A percentile compares a stretch with the other conserved stretches of the same genome.
These are phyloP conservation scores for Anneissia japonica DNA, from an alignment of 35 echinoderm and acorn worm genomes.

Conservation along the genomic window DNA sequence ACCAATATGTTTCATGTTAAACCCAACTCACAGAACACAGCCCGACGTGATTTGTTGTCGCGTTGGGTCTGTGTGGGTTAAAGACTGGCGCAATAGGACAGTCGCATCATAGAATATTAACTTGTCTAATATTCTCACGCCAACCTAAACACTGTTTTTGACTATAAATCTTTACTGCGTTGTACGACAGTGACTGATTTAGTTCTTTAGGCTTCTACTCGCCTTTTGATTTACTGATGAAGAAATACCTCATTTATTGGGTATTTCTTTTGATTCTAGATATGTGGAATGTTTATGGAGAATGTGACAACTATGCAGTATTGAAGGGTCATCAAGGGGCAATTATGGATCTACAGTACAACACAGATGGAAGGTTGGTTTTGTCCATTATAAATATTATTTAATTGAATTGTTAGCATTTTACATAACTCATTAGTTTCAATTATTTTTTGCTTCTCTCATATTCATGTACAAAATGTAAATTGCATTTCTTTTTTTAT, in stretches of 20 bases:
- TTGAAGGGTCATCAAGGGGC: conserved; percentile 85
- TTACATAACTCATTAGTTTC: not conserved
- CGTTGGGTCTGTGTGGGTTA: too few species aligned
- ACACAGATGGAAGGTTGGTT: conserved; percentile 80
- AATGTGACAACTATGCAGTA: conserved; percentile 97
- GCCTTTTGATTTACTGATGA: too few species aligned
- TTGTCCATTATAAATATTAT: not conserved
- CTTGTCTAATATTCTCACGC: too few species aligned
- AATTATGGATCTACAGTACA: conserved; percentile 86
- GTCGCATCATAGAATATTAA: too few species aligned
- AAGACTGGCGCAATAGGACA: not conserved
- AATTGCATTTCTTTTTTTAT: not conserved
- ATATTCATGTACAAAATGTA: too few species aligned
- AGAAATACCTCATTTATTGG: too few species aligned
- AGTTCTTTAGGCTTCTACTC: too few species aligned
- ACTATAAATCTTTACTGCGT: too few species aligned
- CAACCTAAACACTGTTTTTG: too few species aligned
- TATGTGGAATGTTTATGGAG: conserved; percentile 98
- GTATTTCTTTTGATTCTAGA: conserved; percentile 41
- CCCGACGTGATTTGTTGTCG: too few species aligned
- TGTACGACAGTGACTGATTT: too few species aligned
- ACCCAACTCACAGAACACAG: not conserved
- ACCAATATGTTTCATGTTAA: not conserved
- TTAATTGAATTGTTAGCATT: not conserved
- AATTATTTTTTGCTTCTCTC: not conserved